Evolutionary conservation across 2,797 vertebrate species (phyloP).

Genomic region (Spinus olivaceus): DNA sequence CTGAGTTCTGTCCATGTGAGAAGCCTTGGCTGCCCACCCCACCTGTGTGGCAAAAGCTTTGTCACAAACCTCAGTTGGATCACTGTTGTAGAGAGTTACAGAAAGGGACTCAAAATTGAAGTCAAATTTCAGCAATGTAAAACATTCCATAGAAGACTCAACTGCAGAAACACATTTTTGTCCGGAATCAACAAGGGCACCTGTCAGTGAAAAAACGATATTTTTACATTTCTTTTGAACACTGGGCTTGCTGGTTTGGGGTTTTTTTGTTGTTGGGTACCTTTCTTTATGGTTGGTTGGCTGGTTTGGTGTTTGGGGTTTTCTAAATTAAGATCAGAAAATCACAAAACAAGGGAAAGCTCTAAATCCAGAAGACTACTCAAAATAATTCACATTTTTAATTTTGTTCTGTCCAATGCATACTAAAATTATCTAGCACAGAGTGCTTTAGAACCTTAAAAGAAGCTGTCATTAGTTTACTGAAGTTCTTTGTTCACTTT

Average conservation of each 20-base stretch:
- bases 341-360: not conserved
- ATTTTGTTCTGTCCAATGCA: not conserved
- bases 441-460: not conserved
- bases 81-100: conserved; percentile 83
- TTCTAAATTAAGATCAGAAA: not conserved
- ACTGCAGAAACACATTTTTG: not conserved
- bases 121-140: conserved; percentile 80
- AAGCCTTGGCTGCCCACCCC: not conserved
- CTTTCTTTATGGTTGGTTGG: not conserved
- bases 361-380: not conserved
- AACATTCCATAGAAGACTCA: conserved; percentile 27
- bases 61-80: conserved; percentile 78
- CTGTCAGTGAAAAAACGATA: not conserved
- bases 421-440: not conserved
- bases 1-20: not conserved
- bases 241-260: not conserved
- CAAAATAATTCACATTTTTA: not conserved
- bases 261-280: not conserved
- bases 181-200: not conserved
- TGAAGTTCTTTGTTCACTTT: not conserved
- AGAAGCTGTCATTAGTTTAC: not conserved
- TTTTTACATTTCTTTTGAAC: not conserved
- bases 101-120: conserved; percentile 91
- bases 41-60: not conserved
- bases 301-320: not conserved